A percentile compares a stretch with the other conserved stretches of the same genome.
These are phyloP conservation scores for Antedon bifida DNA, from an alignment of 35 echinoderm and acorn worm genomes.

Conservation along the genomic window DNA sequence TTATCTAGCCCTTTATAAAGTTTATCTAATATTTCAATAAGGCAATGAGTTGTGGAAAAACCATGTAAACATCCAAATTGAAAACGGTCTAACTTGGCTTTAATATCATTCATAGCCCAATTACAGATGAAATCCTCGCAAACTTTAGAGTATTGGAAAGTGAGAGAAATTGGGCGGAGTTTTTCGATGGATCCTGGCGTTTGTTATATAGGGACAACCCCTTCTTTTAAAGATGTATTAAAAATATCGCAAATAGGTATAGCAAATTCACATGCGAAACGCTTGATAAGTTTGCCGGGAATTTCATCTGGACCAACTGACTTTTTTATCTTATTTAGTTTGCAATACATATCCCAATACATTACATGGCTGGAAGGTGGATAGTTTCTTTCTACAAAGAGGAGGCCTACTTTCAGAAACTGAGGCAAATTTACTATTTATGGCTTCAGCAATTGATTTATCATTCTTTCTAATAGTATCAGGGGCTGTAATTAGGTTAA, in stretches of 20 bases:
- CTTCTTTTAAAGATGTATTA: not conserved
- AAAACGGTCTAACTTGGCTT: not conserved
- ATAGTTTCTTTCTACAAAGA: too few relatives aligned
- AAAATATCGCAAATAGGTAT: not conserved
- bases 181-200: not conserved
- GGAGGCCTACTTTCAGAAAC: too few relatives aligned
- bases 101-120: not conserved
- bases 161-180: not conserved
- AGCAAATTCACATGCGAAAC: not conserved
- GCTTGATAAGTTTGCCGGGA: not conserved
- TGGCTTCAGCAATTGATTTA: too few relatives aligned
- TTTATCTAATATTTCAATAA: not conserved
- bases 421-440: too few relatives aligned
- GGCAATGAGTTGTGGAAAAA: not conserved
- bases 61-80: not conserved
- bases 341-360: too few relatives aligned
- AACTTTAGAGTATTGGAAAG: not conserved
- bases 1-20: not conserved
- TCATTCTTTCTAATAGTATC: too few relatives aligned
- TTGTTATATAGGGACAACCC: not conserved
- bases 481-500: too few relatives aligned
- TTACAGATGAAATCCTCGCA: not conserved
- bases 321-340: not conserved
- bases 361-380: too few relatives aligned
- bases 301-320: not conserved